A percentile compares a stretch with the other conserved stretches of the same genome.
These are phyloP conservation scores for Chaetops frenatus DNA, from an alignment of 2,113 vertebrate genomes.

Conservation along the genomic window DNA sequence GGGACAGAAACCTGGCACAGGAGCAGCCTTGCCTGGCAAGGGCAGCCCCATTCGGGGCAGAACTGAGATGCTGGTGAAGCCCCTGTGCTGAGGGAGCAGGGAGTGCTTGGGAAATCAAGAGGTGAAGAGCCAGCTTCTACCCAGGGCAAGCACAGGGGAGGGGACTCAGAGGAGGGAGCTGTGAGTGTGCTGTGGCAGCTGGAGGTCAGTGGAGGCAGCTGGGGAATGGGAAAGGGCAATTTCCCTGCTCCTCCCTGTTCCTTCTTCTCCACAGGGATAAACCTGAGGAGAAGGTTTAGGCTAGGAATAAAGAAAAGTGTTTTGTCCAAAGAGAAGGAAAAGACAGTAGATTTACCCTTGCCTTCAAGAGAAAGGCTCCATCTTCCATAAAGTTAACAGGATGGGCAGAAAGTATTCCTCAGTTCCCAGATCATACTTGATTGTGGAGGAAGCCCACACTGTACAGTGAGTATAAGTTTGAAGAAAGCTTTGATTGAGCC, in stretches of 20 bases:
- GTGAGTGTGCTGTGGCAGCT: neutral
- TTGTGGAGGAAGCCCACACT: neutral
- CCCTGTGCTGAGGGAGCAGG: neutral
- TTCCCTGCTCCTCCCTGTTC: neutral
- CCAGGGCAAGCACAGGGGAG: neutral
- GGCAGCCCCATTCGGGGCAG: neutral
- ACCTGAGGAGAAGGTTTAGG: neutral
- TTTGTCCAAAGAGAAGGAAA: neutral
- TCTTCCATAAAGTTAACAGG: neutral
- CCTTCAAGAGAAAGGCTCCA: neutral
- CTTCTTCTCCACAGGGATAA: neutral
- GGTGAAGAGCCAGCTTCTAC: fast-evolving
- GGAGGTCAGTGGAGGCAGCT: neutral
- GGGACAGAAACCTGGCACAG: neutral
- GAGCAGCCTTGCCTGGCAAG: neutral
- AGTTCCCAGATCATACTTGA: neutral
- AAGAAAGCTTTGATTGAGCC: neutral
- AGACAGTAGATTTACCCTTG: neutral
- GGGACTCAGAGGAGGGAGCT: neutral
- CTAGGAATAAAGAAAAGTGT: neutral
- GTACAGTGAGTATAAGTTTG: neutral
- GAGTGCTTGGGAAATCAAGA: neutral
- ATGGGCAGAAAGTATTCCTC: neutral
- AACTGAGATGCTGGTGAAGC: neutral
- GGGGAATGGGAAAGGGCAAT: neutral